Conservation (phyloP, 2,797 vertebrate species). For the Hypotaenidia philippensis region DNA sequence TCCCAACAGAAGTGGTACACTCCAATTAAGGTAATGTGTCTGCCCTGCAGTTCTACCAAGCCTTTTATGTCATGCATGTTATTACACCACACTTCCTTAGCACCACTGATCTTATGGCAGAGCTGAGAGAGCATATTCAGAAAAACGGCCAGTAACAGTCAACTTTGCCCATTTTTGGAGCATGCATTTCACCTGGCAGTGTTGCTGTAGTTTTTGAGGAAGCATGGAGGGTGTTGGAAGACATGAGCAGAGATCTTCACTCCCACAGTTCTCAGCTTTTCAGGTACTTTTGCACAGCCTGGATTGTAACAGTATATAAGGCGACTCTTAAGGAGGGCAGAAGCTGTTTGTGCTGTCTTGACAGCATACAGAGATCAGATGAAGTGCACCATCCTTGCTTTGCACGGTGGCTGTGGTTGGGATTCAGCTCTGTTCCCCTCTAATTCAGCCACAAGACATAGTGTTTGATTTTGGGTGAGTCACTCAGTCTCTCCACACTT, state of each 20-base stretch:
- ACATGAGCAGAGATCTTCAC: not conserved
- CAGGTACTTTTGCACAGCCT: not conserved
- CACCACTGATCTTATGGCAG: not conserved
- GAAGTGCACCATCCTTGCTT: not conserved
- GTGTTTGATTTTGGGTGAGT: conserved; percentile 3
- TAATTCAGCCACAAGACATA: not conserved
- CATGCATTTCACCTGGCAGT: not conserved
- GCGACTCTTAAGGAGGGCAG: too few species aligned
- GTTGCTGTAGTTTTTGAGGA: not conserved
- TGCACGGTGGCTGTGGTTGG: not conserved
- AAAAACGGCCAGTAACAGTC: not conserved
- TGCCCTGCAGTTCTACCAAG: not conserved
- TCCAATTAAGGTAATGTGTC: conserved; percentile 80
- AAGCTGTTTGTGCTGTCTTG: not conserved
- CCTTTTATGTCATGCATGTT: fast-evolving
- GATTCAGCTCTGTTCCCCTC: not conserved
- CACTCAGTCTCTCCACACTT: not conserved
- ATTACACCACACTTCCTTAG: not conserved
- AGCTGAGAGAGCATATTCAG: not conserved
- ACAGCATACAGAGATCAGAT: not conserved
- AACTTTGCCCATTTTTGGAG: not conserved
- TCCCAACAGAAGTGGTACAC: conserved; percentile 89
- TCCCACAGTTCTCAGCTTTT: not conserved
- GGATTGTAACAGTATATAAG: not conserved
- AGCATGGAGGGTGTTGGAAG: not conserved